Base-by-base conservation (phyloP, 2,797 vertebrate genomes). In the Tapirus indicus region DNA sequence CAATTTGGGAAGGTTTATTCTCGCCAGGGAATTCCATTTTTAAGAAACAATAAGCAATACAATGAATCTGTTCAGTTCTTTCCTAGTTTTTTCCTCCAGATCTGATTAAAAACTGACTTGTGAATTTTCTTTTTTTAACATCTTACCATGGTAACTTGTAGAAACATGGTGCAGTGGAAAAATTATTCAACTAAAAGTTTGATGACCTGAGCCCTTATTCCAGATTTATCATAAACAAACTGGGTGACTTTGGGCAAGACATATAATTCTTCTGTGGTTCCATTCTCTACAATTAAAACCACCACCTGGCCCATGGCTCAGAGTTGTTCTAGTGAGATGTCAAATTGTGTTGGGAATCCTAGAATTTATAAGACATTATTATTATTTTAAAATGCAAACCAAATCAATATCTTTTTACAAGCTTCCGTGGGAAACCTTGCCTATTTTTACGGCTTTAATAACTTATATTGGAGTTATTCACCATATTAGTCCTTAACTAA, bases 381-480 rank as follows among this genome's bases (percentile, higher is more conserved):
- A 49, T 56, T 82, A 41, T 71, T 87, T 64, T 56, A 69, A 95
- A 94, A 88, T n/a, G 5, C 54, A 69, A 75, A 80, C 79, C 18
- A 8, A 88, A 85, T 41, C 71, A 27, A 47, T 74, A 25, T 6
- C 16, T 27, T 89, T 94, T 72, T 60, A 93, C 2, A 88, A 91
- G 64, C 77, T 88, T 95, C 29, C 29, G 72, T 72, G n/a, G 35
- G 58, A 87, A 74, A 56, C 7, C n/a, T 41, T 91, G 14, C 32
- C 62, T 27, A 80, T 92, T 88, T 92, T 94, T 71, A 88, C 56
- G 66, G 23, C 56, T 93, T 93, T 66, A 93, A 56, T 66, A 79
- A 93, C 62, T 84, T 49, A 79, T 27, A 79, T n/a, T 94, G 58
- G n/a, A 58, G 47, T 77, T 89, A 38, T 47, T 54, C 83, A 54